Base-by-base conservation (phyloP, 2,797 vertebrate species). In the Chrysocyon brachyurus region DNA sequence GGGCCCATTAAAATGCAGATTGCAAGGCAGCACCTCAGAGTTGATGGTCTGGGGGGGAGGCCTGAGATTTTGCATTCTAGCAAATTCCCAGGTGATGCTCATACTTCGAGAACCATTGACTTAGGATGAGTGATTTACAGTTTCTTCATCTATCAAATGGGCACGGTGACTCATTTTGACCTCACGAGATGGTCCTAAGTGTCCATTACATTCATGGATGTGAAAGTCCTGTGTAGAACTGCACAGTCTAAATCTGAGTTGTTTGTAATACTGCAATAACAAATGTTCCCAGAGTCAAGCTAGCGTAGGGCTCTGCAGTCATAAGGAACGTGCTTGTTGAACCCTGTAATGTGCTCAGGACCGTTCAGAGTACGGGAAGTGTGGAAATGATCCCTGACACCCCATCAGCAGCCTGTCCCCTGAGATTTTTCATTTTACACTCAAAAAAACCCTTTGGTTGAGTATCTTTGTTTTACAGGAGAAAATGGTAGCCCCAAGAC, bases 131-230 rank as follows among this genome's bases (percentile, higher is more conserved):
- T 8, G 24, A 15, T 15, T 70, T 14, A 66, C 19, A 17, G 7
- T 15, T 61, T 77, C 24, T 83, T 12, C 1, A 1, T 70, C 26
- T 75, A 52, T 66, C 54, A 86, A 33, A 54, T 21, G 77, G 64
- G 54, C 19, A 1, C 14, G 10, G 31, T 2, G n/a, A 24, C 40
- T 11, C 28, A 0, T 46, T 46, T 46, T 46, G 40, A 46, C 5
- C 33, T 26, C 66, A 12, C 33, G 9, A 46, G 66, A 6, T 14
- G n/a, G 33, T 16, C 5, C 15, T 36, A 11, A 15, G 21, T 4
- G 3, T 31, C 2, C 0, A 0, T 24, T 1, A 6, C 5, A 3
- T 21, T 19, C 19, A 1, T 6, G 61, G 46, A 26, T 6, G 0
- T 24, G 9, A 59, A 36, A 31, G 16, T 26, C 24, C 46, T 3